phyloP scores from a whole-genome alignment of 2,888 invertebrate species.

The Ophion costatus region DNA sequence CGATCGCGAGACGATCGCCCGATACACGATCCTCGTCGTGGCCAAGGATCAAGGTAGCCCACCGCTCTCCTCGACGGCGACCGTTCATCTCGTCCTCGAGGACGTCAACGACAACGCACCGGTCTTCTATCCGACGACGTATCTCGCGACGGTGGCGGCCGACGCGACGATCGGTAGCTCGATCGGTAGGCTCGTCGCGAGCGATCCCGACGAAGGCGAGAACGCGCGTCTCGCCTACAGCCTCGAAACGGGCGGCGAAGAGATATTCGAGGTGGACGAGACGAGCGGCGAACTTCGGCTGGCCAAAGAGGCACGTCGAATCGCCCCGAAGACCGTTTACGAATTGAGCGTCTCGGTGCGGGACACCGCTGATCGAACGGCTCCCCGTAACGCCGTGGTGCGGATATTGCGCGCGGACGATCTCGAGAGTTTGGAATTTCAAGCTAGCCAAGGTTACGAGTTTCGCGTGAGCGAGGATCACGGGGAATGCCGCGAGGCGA shows the following conservation, averaged over 20 bases:
- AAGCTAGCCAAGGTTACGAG: conserved; percentile 90
- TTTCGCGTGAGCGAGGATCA: conserved; percentile 94
- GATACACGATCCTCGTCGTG: conserved; percentile 93
- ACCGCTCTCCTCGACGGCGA: conserved; percentile 95
- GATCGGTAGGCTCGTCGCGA: conserved; percentile 91
- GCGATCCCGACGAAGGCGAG: conserved; percentile 94
- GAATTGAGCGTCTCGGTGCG: conserved; percentile 91
- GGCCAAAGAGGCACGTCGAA: conserved; percentile 76
- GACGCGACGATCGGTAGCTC: conserved; percentile 87
- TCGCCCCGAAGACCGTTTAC: conserved; percentile 88
- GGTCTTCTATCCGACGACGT: conserved; percentile 94
- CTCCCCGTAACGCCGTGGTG: conserved; percentile 90
- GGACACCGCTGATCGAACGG: conserved; percentile 91
- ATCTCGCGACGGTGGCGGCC: conserved; percentile 91
- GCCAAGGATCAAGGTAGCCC: conserved; percentile 97
- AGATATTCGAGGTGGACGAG: conserved; percentile 91
- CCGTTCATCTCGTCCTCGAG: conserved; percentile 90
- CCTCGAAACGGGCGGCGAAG: conserved; percentile 91
- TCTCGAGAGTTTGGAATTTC: conserved; percentile 90
- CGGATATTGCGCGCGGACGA: conserved; percentile 91
- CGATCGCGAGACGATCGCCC: conserved; percentile 91
- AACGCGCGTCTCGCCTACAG: conserved; percentile 92
- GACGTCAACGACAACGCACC: conserved; percentile 98
- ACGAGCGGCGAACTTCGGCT: conserved; percentile 90
- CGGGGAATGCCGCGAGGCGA: conserved; percentile 85